phyloP scores from a whole-genome alignment of 2,113 vertebrate genomes.

The Hylia prasina region DNA sequence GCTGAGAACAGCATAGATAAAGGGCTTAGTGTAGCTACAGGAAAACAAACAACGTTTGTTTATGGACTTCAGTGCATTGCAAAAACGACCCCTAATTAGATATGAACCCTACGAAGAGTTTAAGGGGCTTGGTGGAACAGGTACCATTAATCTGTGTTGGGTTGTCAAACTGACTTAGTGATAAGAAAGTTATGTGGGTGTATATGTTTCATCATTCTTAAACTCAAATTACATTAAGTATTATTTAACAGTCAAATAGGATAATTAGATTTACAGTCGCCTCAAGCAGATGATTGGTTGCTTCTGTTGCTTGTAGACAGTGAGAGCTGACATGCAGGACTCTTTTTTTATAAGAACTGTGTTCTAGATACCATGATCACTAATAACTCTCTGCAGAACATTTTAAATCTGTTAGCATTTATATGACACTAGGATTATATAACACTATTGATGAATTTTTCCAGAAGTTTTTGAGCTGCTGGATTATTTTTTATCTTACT shows the following conservation, averaged over 20 bases:
- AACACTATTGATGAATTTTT: not conserved
- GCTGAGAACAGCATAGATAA: not conserved
- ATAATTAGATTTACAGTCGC: not conserved
- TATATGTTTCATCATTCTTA: not conserved
- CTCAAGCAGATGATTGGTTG: not conserved
- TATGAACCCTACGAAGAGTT: not conserved
- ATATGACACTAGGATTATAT: not conserved
- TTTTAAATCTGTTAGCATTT: not conserved
- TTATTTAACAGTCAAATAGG: not conserved
- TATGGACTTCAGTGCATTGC: not conserved
- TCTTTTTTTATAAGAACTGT: not conserved
- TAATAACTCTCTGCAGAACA: not conserved
- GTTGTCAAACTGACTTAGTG: not conserved
- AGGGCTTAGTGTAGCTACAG: not conserved
- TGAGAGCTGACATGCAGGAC: not conserved
- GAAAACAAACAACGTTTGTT: not conserved
- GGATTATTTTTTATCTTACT: not conserved
- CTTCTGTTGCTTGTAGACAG: not conserved
- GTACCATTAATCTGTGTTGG: not conserved
- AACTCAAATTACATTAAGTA: not conserved
- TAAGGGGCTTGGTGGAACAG: not conserved
- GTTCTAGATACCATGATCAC: not conserved
- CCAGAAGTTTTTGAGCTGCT: not conserved
- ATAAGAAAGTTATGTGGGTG: not conserved
- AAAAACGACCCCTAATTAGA: not conserved